Conservation (phyloP, 2,888 invertebrate genomes). For the Polymixis lichenea region DNA sequence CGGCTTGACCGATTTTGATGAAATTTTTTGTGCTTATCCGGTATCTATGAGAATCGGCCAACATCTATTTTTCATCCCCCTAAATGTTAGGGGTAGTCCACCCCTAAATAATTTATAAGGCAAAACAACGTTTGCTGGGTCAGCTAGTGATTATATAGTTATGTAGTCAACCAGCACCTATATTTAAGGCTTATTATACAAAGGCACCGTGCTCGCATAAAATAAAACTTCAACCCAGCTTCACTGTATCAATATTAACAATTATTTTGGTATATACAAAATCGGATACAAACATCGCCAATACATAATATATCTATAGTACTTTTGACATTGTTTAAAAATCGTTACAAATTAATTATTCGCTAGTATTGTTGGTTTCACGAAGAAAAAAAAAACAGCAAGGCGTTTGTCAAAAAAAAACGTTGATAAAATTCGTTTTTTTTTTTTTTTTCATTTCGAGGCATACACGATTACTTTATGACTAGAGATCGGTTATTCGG, state of each 20-base stretch:
- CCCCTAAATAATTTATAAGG: no score
- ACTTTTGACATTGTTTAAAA: slow-evolving; percentile 47
- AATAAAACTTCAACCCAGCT: slow-evolving; percentile 46
- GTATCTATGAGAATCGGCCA: no score
- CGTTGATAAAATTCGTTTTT: slow-evolving; percentile 14
- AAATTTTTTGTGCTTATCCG: no score
- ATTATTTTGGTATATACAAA: slow-evolving; percentile 54
- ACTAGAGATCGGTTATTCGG: background rate
- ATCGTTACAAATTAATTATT: slow-evolving; percentile 42
- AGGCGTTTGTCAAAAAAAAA: background rate
- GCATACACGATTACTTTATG: slow-evolving; percentile 12
- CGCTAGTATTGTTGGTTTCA: slow-evolving; percentile 49
- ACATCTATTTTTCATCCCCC: no score
- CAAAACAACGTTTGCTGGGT: no score
- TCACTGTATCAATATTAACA: slow-evolving; percentile 54
- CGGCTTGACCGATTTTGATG: no score
- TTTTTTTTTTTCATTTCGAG: slow-evolving; percentile 40
- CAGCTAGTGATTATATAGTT: slow-evolving; percentile 11
- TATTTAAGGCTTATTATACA: slow-evolving; percentile 62
- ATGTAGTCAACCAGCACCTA: slow-evolving; percentile 25
- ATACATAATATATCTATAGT: slow-evolving; percentile 27
- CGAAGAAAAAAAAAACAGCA: slow-evolving; percentile 11
- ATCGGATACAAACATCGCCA: slow-evolving; percentile 39
- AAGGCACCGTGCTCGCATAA: slow-evolving; percentile 65
- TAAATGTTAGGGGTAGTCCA: no score